These are phyloP conservation scores for Orthonevra nobilis DNA, from an alignment of 2,888 invertebrate species.

Conservation along the genomic window DNA sequence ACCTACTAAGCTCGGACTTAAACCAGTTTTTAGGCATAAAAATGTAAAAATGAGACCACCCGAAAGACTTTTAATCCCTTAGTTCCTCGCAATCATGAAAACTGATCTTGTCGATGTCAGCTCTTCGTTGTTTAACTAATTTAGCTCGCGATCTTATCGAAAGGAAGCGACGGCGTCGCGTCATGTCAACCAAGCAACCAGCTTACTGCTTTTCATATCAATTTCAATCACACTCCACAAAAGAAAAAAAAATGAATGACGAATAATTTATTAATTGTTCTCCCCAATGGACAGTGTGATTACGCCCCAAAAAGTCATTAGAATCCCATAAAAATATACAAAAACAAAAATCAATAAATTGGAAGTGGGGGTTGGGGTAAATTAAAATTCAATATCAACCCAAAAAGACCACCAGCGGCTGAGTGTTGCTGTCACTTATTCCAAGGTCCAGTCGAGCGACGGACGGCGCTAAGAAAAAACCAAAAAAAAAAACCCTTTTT, in stretches of 20 bases:
- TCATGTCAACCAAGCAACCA: neutral
- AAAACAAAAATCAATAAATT: neutral
- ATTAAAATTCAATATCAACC: constrained; percentile 55
- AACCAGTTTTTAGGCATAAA: no score
- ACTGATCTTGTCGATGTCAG: neutral
- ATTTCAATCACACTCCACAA: constrained; percentile 15
- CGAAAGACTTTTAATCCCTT: neutral
- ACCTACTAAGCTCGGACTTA: no score
- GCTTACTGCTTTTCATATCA: constrained; percentile 15
- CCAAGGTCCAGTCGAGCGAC: no score
- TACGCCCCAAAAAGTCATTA: constrained; percentile 39
- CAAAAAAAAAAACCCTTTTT: constrained; percentile 44
- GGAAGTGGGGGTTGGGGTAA: constrained; percentile 17
- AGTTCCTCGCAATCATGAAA: neutral
- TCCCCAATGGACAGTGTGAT: constrained; percentile 36
- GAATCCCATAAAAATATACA: constrained; percentile 47
- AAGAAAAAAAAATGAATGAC: neutral
- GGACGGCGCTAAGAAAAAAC: neutral
- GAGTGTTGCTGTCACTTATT: no score
- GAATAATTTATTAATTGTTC: constrained; percentile 51
- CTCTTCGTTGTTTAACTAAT: constrained; percentile 10
- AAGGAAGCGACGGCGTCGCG: constrained; percentile 15
- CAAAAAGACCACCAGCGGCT: constrained; percentile 51
- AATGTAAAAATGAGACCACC: neutral
- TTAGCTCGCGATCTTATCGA: neutral